Conservation (phyloP, 2,888 invertebrate genomes). For the Cheilosia vulpina region DNA sequence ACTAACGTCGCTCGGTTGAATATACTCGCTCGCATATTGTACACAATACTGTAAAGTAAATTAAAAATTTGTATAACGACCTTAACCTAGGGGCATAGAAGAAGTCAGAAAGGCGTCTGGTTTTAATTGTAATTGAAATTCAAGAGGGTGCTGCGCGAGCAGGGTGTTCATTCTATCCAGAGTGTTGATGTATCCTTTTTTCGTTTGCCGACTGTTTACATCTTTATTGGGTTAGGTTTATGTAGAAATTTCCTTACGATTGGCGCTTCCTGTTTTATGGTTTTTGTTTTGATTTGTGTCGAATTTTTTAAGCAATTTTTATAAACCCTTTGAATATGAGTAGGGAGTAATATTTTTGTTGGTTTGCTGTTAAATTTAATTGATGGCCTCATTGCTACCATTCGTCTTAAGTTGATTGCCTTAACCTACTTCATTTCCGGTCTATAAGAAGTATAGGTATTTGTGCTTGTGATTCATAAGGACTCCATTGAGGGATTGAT, state of each 20-base stretch:
- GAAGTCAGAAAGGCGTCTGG: conserved; percentile 16
- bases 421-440: too few species aligned
- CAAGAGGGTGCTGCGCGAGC: background rate
- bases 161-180: background rate
- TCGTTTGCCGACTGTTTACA: conserved; percentile 20
- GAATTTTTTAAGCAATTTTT: background rate
- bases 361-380: too few species aligned
- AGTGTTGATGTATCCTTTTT: conserved; percentile 16
- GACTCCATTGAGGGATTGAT: too few species aligned
- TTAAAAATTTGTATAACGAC: conserved; percentile 40
- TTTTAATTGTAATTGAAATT: conserved; percentile 30
- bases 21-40: background rate
- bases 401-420: too few species aligned
- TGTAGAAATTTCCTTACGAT: background rate
- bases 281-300: conserved; percentile 29
- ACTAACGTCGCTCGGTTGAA: too few species aligned
- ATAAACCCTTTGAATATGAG: too few species aligned
- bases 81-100: conserved; percentile 28
- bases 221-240: conserved; percentile 7
- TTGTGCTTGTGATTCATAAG: too few species aligned
- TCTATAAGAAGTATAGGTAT: too few species aligned
- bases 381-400: too few species aligned
- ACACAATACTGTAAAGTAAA: conserved; percentile 34
- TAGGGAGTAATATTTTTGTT: too few species aligned
- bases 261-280: conserved; percentile 26